These are phyloP conservation scores for Diorhabda elongata DNA, from an alignment of 1,140 invertebrate genomes.

Conservation along the genomic window DNA sequence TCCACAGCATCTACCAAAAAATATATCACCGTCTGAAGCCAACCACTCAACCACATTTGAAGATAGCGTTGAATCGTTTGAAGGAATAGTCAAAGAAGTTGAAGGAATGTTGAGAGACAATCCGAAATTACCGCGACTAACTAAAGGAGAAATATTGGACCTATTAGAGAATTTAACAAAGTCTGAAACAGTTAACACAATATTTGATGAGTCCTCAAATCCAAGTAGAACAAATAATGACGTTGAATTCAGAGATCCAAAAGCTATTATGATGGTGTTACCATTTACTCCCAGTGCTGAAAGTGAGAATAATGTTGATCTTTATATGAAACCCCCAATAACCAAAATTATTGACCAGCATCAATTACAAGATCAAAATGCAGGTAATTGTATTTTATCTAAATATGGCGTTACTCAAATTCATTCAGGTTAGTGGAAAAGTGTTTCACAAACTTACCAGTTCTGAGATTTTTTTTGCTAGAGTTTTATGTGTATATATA, in stretches of 20 bases:
- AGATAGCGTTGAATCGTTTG: slow-evolving; percentile 31
- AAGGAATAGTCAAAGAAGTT: slow-evolving; percentile 55
- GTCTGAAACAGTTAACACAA: slow-evolving; percentile 35
- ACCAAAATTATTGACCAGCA: slow-evolving; percentile 47
- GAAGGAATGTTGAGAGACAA: slow-evolving; percentile 51
- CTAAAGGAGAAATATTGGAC: slow-evolving; percentile 52
- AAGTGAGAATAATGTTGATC: slow-evolving; percentile 47
- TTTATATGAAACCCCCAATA: slow-evolving; percentile 54
- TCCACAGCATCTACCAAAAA: too few relatives aligned
- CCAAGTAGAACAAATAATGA: neutral
- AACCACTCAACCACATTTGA: too few relatives aligned
- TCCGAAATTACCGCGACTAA: slow-evolving; percentile 52
- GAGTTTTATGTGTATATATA: too few relatives aligned
- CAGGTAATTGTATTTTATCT: too few relatives aligned
- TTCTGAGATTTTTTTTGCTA: too few relatives aligned
- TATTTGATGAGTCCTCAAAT: neutral
- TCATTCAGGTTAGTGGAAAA: too few relatives aligned
- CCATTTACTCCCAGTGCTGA: slow-evolving; percentile 47
- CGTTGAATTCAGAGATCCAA: slow-evolving; percentile 31
- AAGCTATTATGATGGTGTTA: slow-evolving; percentile 55
- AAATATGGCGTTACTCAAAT: too few relatives aligned
- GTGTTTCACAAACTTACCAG: too few relatives aligned
- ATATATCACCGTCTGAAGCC: too few relatives aligned
- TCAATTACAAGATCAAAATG: neutral
- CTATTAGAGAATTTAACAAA: slow-evolving; percentile 55